phyloP scores from a whole-genome alignment of 92 coral and sea anemone genomes.

The Nematostella vectensis region DNA sequence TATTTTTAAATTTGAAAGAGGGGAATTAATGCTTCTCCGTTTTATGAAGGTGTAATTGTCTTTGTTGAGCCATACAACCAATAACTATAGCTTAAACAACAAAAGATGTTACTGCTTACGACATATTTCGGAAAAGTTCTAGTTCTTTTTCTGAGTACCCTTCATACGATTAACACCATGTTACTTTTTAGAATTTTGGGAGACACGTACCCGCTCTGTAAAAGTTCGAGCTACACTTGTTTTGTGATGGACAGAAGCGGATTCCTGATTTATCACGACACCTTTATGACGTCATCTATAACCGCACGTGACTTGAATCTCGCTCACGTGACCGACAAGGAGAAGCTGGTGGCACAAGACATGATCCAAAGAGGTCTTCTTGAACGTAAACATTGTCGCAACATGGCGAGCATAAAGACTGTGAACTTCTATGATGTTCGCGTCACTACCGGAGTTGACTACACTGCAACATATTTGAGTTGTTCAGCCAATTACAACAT shows the following conservation, averaged over 20 bases:
- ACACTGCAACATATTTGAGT: slow-evolving; percentile 7
- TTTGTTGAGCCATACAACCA: too few relatives aligned
- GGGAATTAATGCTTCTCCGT: too few relatives aligned
- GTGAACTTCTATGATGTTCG: slow-evolving; percentile 32
- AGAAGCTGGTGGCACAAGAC: slow-evolving; percentile 36
- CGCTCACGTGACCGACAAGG: slow-evolving; percentile 45
- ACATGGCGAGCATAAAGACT: slow-evolving; percentile 21
- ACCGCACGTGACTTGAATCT: slow-evolving; percentile 5
- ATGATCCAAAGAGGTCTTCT: slow-evolving; percentile 29
- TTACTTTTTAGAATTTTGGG: slow-evolving; percentile 35
- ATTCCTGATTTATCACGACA: slow-evolving; percentile 41
- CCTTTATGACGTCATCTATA: slow-evolving; percentile 31
- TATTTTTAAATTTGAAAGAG: too few relatives aligned
- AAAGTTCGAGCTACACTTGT: slow-evolving; percentile 17
- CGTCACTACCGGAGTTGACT: slow-evolving; percentile 11
- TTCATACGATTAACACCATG: too few relatives aligned
- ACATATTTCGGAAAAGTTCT: too few relatives aligned
- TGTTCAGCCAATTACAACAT: slow-evolving; percentile 36
- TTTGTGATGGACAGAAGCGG: slow-evolving; percentile 48
- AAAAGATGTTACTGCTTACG: too few relatives aligned
- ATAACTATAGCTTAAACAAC: too few relatives aligned
- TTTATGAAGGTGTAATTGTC: too few relatives aligned
- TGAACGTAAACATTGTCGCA: slow-evolving; percentile 25
- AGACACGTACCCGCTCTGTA: slow-evolving; percentile 36
- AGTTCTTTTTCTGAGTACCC: too few relatives aligned